Evolutionary conservation across 2,888 invertebrate species (phyloP).

Genomic region (Netelia inedita): DNA sequence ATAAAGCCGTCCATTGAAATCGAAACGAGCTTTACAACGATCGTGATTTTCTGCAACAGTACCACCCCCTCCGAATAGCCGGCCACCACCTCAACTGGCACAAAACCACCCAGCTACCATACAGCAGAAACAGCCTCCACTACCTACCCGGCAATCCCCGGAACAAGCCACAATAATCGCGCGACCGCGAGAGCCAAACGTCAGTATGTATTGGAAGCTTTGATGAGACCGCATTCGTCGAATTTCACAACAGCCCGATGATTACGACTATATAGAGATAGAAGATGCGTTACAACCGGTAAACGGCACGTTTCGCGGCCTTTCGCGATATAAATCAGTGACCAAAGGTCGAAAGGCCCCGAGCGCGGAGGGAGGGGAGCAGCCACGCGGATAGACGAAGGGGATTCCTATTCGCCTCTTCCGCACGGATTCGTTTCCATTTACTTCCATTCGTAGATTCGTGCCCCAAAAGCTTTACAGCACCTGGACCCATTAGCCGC

Average conservation of each 20-base stretch:
- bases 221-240: slow-evolving; percentile 62
- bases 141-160: slow-evolving; percentile 1
- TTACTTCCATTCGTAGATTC: not conserved
- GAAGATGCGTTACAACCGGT: not conserved
- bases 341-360: slow-evolving; percentile 29
- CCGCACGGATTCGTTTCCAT: slow-evolving; percentile 20
- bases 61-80: not conserved
- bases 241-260: slow-evolving; percentile 59
- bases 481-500: not conserved
- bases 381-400: not conserved
- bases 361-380: not conserved
- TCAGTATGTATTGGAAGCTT: slow-evolving; percentile 41
- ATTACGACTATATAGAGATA: slow-evolving; percentile 41
- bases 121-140: not conserved
- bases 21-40: slow-evolving; percentile 9
- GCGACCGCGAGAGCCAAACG: slow-evolving; percentile 26
- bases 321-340: slow-evolving; percentile 50
- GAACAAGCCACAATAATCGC: slow-evolving; percentile 37
- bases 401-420: not conserved
- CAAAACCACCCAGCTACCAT: too few species aligned
- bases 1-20: slow-evolving; percentile 19
- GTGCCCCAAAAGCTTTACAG: slow-evolving; percentile 7
- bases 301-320: slow-evolving; percentile 30
- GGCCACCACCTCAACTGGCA: not conserved
- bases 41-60: slow-evolving; percentile 11